Percentiles rank a stretch among this genome's conserved stretches.
phyloP scores from a whole-genome alignment of 2,797 vertebrate species.

The Capromys pilorides region DNA sequence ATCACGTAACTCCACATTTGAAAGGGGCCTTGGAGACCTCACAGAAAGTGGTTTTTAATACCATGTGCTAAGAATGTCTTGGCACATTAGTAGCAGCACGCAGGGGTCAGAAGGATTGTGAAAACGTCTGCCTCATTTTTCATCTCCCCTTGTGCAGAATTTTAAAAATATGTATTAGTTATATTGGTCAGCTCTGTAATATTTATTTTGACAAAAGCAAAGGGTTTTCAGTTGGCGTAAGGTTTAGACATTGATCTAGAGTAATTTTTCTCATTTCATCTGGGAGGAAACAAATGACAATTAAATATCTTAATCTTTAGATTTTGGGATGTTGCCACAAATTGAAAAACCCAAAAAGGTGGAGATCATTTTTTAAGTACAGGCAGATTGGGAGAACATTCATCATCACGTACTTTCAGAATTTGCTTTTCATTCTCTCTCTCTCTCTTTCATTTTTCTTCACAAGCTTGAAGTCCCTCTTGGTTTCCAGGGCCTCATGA shows the following conservation, averaged over 20 bases:
- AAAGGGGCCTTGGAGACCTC: not conserved
- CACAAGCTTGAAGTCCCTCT: not conserved
- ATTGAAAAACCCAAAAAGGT: conserved; percentile 26
- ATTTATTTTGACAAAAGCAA: conserved; percentile 45
- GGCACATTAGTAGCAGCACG: not conserved
- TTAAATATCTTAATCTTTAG: conserved; percentile 52
- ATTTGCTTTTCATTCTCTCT: not conserved
- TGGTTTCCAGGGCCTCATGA: not conserved
- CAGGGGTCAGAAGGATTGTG: not conserved
- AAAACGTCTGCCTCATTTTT: not conserved
- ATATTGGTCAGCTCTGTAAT: not conserved
- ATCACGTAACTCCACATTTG: conserved; percentile 24
- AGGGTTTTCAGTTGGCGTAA: conserved; percentile 37
- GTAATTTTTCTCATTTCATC: conserved; percentile 11
- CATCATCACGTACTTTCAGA: conserved; percentile 35
- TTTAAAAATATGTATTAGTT: conserved; percentile 6
- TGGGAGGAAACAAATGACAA: conserved; percentile 26
- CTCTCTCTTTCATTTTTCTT: not conserved
- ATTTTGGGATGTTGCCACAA: not conserved
- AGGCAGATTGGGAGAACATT: conserved; percentile 17
- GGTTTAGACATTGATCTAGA: conserved; percentile 36
- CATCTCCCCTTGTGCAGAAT: not conserved
- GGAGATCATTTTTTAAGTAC: conserved; percentile 13
- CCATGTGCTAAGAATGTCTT: not conserved
- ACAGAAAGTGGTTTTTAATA: conserved; percentile 13